A percentile compares a stretch with the other conserved stretches of the same genome.
Conservation (phyloP, 2,797 vertebrate species). For the Gallinago nigripennis region DNA sequence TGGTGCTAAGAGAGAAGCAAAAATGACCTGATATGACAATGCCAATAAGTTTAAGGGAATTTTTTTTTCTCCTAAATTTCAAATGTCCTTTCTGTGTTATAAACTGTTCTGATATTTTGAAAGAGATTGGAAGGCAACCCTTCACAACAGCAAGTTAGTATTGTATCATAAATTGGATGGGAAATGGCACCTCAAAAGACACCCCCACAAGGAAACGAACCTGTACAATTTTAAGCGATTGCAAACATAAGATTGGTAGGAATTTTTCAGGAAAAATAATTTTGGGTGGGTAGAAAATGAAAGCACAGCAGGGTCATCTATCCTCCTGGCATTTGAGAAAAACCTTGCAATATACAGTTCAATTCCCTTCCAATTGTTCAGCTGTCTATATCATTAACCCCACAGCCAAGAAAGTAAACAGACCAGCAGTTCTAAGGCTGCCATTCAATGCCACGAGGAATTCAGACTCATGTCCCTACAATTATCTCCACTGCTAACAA, state of each 20-base stretch:
- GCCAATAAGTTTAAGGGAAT: not conserved
- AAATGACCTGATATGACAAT: not conserved
- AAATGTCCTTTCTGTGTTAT: not conserved
- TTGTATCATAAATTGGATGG: not conserved
- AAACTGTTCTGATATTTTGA: not conserved
- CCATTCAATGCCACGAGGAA: not conserved
- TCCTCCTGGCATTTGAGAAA: slow-evolving; percentile 28
- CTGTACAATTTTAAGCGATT: not conserved
- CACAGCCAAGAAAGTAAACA: slow-evolving; percentile 1
- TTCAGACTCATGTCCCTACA: slow-evolving; percentile 15
- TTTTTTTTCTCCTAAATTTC: not conserved
- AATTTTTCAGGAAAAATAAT: slow-evolving; percentile 37
- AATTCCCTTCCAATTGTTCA: slow-evolving; percentile 37
- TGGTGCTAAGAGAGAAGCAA: not conserved
- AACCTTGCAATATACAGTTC: slow-evolving; percentile 29
- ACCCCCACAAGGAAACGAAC: not conserved
- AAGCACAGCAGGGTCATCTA: slow-evolving; percentile 24
- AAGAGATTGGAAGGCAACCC: not conserved
- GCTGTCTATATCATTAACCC: slow-evolving; percentile 50
- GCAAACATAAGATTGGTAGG: not conserved
- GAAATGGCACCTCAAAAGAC: not conserved
- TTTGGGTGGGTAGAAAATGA: slow-evolving; percentile 37
- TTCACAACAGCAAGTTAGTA: not conserved
- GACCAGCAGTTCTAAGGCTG: not conserved
- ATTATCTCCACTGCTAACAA: slow-evolving; percentile 12